Evolutionary conservation across 2,888 invertebrate species (phyloP), one percentile per base, ranked within the genome.

Genomic region (Rhagophthalmus giganteus): DNA sequence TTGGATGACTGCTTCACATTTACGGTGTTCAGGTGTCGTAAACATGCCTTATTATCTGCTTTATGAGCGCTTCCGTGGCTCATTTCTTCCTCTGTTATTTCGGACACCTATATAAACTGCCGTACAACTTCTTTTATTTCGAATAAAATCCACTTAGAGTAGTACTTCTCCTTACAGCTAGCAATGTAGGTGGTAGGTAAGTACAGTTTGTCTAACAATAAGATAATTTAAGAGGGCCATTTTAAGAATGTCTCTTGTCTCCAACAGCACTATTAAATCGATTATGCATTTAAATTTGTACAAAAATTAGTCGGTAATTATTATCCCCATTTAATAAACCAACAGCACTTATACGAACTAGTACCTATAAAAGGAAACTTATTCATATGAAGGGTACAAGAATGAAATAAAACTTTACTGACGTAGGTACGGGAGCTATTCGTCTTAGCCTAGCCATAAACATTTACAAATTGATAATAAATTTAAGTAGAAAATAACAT

Each of bases 11-110:
- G 65, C 63, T 63, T 66, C 67, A 63, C 66, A 65, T 68, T 69
- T 69, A 67, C 65, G 64, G 65, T 62, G 66, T 69, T 66, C 68
- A 68, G 68, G 69, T 71, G 70, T 68, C 70, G 70, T 71, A 71
- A 71, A 71, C 70, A 71, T 69, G 65, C 67, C 71, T 71, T 71
- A 71, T 71, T 71, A 70, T 69, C 67, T 67, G 62, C 65, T 71
- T 71, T 71, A 71, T 68, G 70, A 71, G 62, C 68, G 58, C 57
- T 61, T 58, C 57, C 60, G 57, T 59, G 59, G 58, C 62, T 67
- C 63, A 62, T 68, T 66, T 67, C 64, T 66, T 66, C 53, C 58
- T 57, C 59, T 55, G 62, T 66, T 64, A 65, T 67, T 68, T 66
- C 65, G 69, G 65, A 63, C 66, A 66, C 59, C 63, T 24, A 20